A percentile compares a stretch with the other conserved stretches of the same genome.
phyloP scores from a whole-genome alignment of 2,888 invertebrate genomes.

The Drosophila pseudotakahashii region DNA sequence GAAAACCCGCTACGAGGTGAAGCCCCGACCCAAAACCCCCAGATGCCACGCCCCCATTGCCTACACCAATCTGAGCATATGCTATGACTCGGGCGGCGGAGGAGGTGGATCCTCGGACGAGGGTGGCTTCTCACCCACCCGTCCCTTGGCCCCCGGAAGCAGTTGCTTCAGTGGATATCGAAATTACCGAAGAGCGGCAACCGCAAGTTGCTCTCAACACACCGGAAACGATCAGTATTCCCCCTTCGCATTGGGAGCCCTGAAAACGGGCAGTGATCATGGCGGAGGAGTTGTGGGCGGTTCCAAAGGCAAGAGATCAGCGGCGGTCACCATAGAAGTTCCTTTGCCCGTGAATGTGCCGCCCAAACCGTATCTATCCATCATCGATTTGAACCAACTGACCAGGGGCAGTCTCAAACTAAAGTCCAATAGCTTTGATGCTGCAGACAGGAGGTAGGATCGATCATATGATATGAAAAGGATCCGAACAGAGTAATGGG shows the following conservation, averaged over 20 bases:
- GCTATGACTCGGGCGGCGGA: slow-evolving; percentile 84
- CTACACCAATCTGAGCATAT: slow-evolving; percentile 86
- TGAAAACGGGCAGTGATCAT: slow-evolving; percentile 74
- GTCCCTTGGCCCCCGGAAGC: slow-evolving; percentile 78
- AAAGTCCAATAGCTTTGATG: slow-evolving; percentile 67
- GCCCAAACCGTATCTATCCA: slow-evolving; percentile 88
- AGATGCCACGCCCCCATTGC: slow-evolving; percentile 85
- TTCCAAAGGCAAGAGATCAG: slow-evolving; percentile 40
- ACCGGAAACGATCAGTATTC: slow-evolving; percentile 82
- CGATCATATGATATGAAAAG: too few relatives aligned
- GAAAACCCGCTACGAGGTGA: slow-evolving; percentile 83
- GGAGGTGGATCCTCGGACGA: slow-evolving; percentile 85
- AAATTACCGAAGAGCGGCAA: slow-evolving; percentile 71
- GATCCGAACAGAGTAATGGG: slow-evolving; percentile 2
- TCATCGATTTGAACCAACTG: slow-evolving; percentile 90
- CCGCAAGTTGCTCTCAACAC: slow-evolving; percentile 44
- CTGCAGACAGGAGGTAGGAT: slow-evolving; percentile 58
- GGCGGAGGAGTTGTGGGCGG: slow-evolving; percentile 24
- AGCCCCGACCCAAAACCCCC: slow-evolving; percentile 85
- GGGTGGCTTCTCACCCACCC: slow-evolving; percentile 82
- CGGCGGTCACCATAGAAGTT: slow-evolving; percentile 55
- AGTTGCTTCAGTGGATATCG: slow-evolving; percentile 80
- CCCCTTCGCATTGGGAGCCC: slow-evolving; percentile 58
- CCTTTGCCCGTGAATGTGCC: slow-evolving; percentile 83
- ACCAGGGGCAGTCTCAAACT: slow-evolving; percentile 87